Evolutionary conservation across 2,888 invertebrate species (phyloP), one percentile per base, ranked within the genome.

Genomic region (Rhagonycha lutea): DNA sequence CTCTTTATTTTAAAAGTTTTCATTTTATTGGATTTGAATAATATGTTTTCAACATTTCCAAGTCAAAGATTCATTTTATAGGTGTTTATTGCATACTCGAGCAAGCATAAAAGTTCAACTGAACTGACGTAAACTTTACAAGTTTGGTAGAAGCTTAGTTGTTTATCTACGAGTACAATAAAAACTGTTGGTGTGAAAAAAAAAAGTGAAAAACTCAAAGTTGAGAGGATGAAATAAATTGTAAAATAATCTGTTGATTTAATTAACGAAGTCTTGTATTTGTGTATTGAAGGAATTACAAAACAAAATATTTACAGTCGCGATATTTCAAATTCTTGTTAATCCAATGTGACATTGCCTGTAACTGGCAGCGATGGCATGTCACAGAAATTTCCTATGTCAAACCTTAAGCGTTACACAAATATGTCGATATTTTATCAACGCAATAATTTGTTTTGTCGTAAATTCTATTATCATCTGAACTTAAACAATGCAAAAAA

Each of bases 311-410:
- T n/a, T n/a, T n/a, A n/a, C n/a, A n/a, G n/a, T n/a, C n/a, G n/a
- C n/a, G 12, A 4, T 12, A 32, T 32, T 32, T 32, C 4, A 32
- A 32, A 32, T 32, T 47, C 47, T 47, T 65, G 26, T 65, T 65
- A 65, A 65, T 65, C 63, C 63, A n/a, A 65, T 65, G 18, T 18
- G n/a, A 65, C 12, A 65, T 65, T n/a, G 61, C 24, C 63, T 32
- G 28, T 62, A 73, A 73, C 73, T 69, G 62, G 23, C 24, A 69
- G 24, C 26, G 69, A 24, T 63, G 23, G 63, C 63, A 65, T 69
- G 69, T 69, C 69, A 18, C 63, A 69, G 23, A 69, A 69, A 69
- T 69, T 73, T 72, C 14, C 68, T 14, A 69, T 63, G 60, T 69
- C 32, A 68, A 68, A 73, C 69, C 65, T 24, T 69, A 73, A 73